These are phyloP conservation scores for Drosophila lacteicornis DNA, from an alignment of 1,140 invertebrate genomes.

Conservation along the genomic window DNA sequence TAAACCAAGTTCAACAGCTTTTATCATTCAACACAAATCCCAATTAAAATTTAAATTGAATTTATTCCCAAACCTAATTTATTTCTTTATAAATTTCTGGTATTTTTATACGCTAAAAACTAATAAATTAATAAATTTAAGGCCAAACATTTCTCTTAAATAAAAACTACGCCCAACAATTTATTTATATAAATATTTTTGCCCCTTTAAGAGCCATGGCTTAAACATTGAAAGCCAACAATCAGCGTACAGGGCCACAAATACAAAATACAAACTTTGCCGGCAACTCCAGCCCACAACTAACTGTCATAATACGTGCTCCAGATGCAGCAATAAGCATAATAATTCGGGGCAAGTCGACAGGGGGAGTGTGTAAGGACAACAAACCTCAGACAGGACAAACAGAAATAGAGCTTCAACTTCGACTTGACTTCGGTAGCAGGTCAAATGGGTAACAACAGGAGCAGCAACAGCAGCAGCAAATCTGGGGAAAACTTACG, in stretches of 20 bases:
- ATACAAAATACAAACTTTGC: slow-evolving; percentile 24
- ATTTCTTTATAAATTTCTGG: no score
- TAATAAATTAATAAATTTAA: not conserved
- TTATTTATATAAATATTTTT: no score
- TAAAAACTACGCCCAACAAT: not conserved
- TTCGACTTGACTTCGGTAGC: slow-evolving; percentile 26
- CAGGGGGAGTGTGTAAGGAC: slow-evolving; percentile 14
- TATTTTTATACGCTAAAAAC: not conserved
- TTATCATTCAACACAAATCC: not conserved
- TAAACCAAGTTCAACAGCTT: not conserved
- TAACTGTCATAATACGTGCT: slow-evolving; percentile 55
- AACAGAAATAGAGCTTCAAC: slow-evolving; percentile 34
- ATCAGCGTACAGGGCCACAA: slow-evolving; percentile 34
- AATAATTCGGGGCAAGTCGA: slow-evolving; percentile 20
- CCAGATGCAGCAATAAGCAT: slow-evolving; percentile 43
- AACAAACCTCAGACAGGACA: slow-evolving; percentile 29
- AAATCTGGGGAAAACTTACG: slow-evolving; percentile 38
- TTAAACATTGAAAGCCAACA: slow-evolving; percentile 20
- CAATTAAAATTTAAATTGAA: no score
- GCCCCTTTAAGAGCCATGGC: not conserved
- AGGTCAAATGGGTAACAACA: slow-evolving; percentile 50
- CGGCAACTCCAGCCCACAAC: slow-evolving; percentile 11
- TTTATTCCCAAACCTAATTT: no score
- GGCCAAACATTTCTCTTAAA: not conserved
- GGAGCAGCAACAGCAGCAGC: slow-evolving; percentile 25